Evolutionary conservation across 1,140 invertebrate genomes (phyloP), one percentile per base, ranked within the genome.

Genomic region (Proctacanthus coquilletti): DNA sequence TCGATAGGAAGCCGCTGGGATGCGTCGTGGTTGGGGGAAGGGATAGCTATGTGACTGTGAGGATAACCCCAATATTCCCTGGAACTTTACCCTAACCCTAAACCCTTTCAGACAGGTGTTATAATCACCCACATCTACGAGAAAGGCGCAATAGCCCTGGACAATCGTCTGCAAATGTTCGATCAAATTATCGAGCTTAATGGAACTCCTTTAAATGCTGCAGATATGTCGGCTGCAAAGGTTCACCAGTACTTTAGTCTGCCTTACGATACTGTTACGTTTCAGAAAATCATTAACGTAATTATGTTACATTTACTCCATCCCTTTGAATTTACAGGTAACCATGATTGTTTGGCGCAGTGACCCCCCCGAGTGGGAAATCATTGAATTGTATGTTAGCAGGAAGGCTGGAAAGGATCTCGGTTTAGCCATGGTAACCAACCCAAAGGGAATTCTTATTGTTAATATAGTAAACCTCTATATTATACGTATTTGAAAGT

Each of bases 121-220:
- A 78, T 92, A 39, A 74, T 94, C 38, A 73, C 91, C 45, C 86
- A 92, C 52, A 75, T 94, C 5, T 91, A 85, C 52, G 74, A 80
- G 14, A 79, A 85, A 39, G 86, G 88, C 11, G 83, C 80, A 10
- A 83, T 86, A 8, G 81, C 77, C 1, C 82, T 83, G 56, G 91
- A 96, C 56, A 84, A 84, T 1, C 65, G 89, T 34, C 62, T 97
- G 18, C 72, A 78, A 53, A 74, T 78, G 3, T 92, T 92, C 3
- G 92, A 97, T 65, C 86, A 93, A 61, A 80, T 97, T 44, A 52
- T 93, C 8, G 84, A 88, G 47, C 80, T 89, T 38, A 84, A 84
- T 51, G 73, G 72, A 21, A 72, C 83, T 25, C 27, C 9, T 13
- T 23, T 44, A 17, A 38, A 44, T 4, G 5, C 20, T 31, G 13